Evolutionary conservation across 2,888 invertebrate genomes (phyloP).

Genomic region (Scaptomyza parva): DNA sequence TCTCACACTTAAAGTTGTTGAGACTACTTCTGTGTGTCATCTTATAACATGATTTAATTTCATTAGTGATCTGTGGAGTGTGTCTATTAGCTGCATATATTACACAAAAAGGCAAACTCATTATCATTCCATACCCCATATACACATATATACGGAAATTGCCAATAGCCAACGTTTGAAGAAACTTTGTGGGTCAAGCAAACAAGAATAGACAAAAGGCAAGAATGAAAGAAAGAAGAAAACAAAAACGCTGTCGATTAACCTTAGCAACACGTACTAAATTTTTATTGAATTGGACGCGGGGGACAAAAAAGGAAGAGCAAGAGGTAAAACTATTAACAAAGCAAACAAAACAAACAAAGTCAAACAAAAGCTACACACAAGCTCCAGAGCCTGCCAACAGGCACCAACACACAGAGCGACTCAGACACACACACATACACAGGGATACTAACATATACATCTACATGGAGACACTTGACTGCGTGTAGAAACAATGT

Average conservation of each 20-base stretch:
- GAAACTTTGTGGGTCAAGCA: conserved; percentile 13
- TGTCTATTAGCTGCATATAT: conserved; percentile 24
- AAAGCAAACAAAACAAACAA: conserved; percentile 54
- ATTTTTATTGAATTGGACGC: conserved; percentile 61
- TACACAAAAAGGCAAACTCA: conserved; percentile 15
- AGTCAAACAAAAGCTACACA: conserved; percentile 34
- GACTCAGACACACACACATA: background rate
- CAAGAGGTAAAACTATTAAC: conserved; percentile 57
- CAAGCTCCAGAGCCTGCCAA: conserved; percentile 39
- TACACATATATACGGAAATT: background rate
- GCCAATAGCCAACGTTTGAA: conserved; percentile 8
- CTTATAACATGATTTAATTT: conserved; percentile 15
- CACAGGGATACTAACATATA: background rate
- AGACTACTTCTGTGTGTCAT: background rate
- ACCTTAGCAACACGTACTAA: conserved; percentile 60
- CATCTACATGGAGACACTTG: conserved; percentile 1
- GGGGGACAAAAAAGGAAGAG: conserved; percentile 17
- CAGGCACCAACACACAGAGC: conserved; percentile 4
- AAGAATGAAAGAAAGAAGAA: background rate
- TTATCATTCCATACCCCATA: conserved; percentile 4
- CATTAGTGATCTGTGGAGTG: conserved; percentile 28
- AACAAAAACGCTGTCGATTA: conserved; percentile 49
- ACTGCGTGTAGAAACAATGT: conserved; percentile 9
- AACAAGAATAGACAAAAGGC: conserved; percentile 1
- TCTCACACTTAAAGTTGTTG: background rate